These are phyloP conservation scores for Corythaixoides concolor DNA, from an alignment of 2,113 vertebrate species.

Conservation along the genomic window DNA sequence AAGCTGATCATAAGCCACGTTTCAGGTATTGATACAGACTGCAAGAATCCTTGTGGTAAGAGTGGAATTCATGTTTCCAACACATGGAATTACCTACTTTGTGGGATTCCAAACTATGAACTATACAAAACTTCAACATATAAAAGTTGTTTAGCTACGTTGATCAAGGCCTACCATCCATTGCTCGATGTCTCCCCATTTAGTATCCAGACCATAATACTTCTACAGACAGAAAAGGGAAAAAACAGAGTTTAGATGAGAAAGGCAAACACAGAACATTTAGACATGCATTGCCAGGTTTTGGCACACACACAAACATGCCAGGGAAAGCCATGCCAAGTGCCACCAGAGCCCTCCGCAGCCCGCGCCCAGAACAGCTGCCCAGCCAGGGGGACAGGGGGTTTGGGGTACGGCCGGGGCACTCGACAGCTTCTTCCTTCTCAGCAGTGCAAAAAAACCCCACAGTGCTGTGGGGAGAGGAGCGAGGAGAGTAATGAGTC, in stretches of 20 bases:
- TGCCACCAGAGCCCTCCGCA: rapidly evolving
- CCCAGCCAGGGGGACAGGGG: background rate
- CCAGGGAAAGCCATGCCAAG: rapidly evolving
- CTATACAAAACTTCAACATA: background rate
- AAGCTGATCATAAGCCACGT: background rate
- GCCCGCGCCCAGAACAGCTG: background rate
- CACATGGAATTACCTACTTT: background rate
- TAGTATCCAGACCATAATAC: conserved; percentile 92
- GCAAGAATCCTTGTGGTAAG: background rate
- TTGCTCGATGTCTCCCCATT: conserved; percentile 96
- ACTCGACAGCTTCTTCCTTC: background rate
- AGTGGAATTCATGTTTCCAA: background rate
- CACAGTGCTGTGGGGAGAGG: background rate
- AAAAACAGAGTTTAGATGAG: conserved; percentile 59
- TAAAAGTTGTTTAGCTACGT: background rate
- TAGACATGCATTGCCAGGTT: background rate
- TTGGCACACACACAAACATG: background rate
- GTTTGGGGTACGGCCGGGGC: background rate
- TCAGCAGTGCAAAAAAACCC: background rate
- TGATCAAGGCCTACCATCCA: conserved; percentile 91
- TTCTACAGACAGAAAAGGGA: conserved; percentile 82
- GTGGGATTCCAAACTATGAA: background rate
- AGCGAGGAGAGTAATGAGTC: background rate
- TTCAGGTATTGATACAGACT: background rate
- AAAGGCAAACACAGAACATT: background rate